Evolutionary conservation across 2,797 vertebrate genomes (phyloP), one percentile per base, ranked within the genome.

Genomic region (Aselliscus stoliczkanus): DNA sequence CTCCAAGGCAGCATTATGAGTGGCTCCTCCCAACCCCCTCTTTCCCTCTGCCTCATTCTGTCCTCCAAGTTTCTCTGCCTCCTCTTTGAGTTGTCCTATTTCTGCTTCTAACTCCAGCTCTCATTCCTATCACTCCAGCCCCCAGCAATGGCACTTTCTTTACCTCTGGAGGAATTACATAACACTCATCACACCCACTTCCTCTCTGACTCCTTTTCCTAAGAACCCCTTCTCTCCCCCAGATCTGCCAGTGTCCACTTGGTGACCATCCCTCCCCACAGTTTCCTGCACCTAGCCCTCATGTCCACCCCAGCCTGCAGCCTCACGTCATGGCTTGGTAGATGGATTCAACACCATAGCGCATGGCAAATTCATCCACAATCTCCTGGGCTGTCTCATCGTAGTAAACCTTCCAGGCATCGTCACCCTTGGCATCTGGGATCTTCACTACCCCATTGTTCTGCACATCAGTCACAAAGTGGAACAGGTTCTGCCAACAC

Each of bases 281-380:
- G 20, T 3, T 65, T 70, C 31, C 34, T 65, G 42, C 29, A 73
- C 75, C 62, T 21, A 25, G 0, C 42, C 75, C 47, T 50, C 72
- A 31, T 2, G 47, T 12, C 85, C 56, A 72, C 58, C 80, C 72
- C 86, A 17, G 92, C 34, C 90, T 17, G 58, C 31, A n/a, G 92
- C 58, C 99, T 97, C 98, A 99, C 99, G 99, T 99, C 99, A 99
- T 99, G 96, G 99, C 99, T 98, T 99, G 99, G 97, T 99, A 99
- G 98, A 99, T 99, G 98, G 99, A 99, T 98, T 99, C 99, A 9
- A 99, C 99, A 2, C 99, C 99, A 0, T 99, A 99, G 97, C 99
- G 99, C 99, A 99, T 99, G 62, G 99, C 99, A 75, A 99, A 99
- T 98, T 99, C 99, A 0, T 99, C 99, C 65, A 99, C 99, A 0